Base-by-base conservation (phyloP, 1,140 invertebrate genomes). In the Augochlora pura region DNA sequence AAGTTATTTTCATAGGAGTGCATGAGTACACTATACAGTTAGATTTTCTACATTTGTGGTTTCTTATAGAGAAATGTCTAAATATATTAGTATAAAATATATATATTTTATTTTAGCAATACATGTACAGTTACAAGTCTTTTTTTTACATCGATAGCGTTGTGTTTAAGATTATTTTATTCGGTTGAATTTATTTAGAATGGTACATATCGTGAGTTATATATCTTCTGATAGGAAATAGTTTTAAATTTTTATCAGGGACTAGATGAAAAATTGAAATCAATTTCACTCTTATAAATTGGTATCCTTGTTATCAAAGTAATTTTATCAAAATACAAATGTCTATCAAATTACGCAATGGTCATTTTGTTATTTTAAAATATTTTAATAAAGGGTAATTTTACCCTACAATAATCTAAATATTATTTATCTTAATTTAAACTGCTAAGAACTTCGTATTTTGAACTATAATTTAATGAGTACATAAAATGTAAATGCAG, bases 391-490 rank as follows among this genome's bases (percentile, higher is more conserved):
- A 57, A 83, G 71, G 82, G 71, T 83, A 72, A 25, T 39, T 75
- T 9, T 85, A 72, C 32, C 62, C 79, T 67, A 18, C 25, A 80
- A 42, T 85, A 86, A 85, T 86, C 81, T 86, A 86, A 74, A 79
- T 74, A 80, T 77, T 86, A 86, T 86, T 86, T 86, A 86, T 86
- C 80, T 16, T 86, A 86, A 86, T 86, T 80, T 86, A 86, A 83
- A 78, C 38, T 72, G 72, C 86, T 83, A 83, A 80, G 70, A 86
- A 85, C 66, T 62, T 82, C 75, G 62, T 82, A 85, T 66, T 67
- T 42, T 73, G 70, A 80, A 76, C 59, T 82, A 69, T 65, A 82
- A 81, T 84, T 69, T 79, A 81, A 86, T 63, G 64, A 84, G 49
- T 82, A 87, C 38, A 79, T 71, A 70, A 68, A 85, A 73, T 74